Evolutionary conservation across 1,140 invertebrate species (phyloP), one percentile per base, ranked within the genome.

Genomic region (Dreissena polymorpha): DNA sequence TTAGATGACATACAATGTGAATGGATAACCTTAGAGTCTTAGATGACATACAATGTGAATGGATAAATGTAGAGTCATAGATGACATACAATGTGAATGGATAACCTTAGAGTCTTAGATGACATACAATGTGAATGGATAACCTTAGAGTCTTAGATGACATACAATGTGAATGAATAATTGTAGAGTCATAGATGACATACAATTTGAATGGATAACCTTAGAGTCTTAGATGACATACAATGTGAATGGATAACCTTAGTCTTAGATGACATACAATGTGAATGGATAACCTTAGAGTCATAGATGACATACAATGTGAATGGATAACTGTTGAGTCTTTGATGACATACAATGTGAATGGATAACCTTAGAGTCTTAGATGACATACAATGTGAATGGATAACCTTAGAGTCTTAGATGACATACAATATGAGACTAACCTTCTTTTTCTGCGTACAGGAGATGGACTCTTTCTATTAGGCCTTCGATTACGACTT

Each of bases 361-460:
- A n/a, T n/a, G 21, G 6, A 1, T 69, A 3, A 79, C 76, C 76
- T 79, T 51, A n/a, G 39, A 5, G 39, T 39, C 39, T 39, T 2
- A 39, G 39, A 39, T 39, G 39, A 39, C 39, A 39, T 39, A 39
- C 39, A 39, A 39, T 39, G 39, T 39, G 21, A 18, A 5, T 39
- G 39, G 2, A 39, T 39, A 39, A 39, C 8, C 3, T 2, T 5
- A 39, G 39, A 5, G 39, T 39, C 39, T 39, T 2, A 39, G 39
- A 39, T 39, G 39, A 39, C 39, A 39, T 39, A 39, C 39, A 39
- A 39, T 39, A 8, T 39, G 21, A 18, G 21, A 18, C 18, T 69
- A 3, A 79, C 76, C 76, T 79, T 51, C 76, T 50, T 29, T 79
- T 79, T 25, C 76, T 65, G 57, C 64, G 68, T 14, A 69, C 76